phyloP scores from a whole-genome alignment of 2,888 invertebrate genomes.

The Stenodera caucasica region DNA sequence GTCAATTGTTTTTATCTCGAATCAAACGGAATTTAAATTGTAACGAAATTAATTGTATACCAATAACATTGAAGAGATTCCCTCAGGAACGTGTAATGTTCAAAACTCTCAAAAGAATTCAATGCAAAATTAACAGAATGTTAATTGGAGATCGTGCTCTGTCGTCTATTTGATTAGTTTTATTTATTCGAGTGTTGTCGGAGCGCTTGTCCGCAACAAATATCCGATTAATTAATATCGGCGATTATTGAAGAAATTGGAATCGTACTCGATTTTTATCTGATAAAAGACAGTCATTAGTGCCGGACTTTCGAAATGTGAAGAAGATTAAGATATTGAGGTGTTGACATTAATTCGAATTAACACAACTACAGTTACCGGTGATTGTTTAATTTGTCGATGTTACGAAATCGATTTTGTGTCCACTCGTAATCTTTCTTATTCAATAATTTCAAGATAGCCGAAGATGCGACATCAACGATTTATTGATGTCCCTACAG shows the following conservation, averaged over 20 bases:
- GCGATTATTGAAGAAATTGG: no score
- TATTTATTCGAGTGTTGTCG: no score
- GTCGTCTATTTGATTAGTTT: constrained; percentile 16
- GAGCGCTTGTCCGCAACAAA: no score
- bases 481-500: constrained; percentile 41
- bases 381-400: constrained; percentile 9
- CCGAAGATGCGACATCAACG: not conserved
- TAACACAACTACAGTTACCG: constrained; percentile 9
- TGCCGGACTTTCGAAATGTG: constrained; percentile 13
- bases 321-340: constrained; percentile 17
- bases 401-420: constrained; percentile 8
- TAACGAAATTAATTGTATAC: constrained; percentile 25
- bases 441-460: no score
- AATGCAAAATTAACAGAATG: constrained; percentile 23
- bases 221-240: not conserved
- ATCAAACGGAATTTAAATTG: constrained; percentile 27
- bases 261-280: constrained; percentile 15
- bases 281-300: constrained; percentile 16
- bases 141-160: constrained; percentile 38
- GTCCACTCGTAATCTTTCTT: no score
- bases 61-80: constrained; percentile 21
- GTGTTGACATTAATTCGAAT: constrained; percentile 17
- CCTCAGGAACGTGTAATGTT: constrained; percentile 10
- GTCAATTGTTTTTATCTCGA: constrained; percentile 16
- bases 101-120: constrained; percentile 20